Percentiles rank a stretch among this genome's conserved stretches.
Conservation (phyloP, 2,797 vertebrate species). For the Scomberomorus guttatus region DNA sequence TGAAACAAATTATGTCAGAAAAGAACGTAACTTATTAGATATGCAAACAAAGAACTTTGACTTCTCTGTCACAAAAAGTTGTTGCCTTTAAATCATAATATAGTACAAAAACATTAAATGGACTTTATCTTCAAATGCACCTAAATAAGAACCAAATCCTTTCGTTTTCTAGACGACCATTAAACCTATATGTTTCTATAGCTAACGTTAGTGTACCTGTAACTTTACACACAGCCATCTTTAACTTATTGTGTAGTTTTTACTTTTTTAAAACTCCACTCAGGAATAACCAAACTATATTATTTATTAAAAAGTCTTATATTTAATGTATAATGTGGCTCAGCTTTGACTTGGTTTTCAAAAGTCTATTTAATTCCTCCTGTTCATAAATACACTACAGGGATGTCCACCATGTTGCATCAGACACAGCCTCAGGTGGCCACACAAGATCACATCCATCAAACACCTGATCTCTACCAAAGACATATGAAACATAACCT, state of each 20-base stretch:
- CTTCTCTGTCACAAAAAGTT: background rate
- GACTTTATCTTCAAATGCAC: background rate
- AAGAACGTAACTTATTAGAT: background rate
- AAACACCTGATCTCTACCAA: constrained; percentile 75
- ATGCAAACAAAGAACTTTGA: background rate
- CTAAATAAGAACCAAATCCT: background rate
- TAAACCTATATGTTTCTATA: background rate
- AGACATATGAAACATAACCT: constrained; percentile 79
- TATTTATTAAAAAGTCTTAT: constrained; percentile 33
- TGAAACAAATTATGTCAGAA: too few species aligned
- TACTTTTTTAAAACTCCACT: constrained; percentile 20
- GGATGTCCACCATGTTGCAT: constrained; percentile 81
- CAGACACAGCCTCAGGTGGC: constrained; percentile 77
- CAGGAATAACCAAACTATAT: constrained; percentile 9
- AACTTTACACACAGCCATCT: background rate
- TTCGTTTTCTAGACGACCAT: background rate
- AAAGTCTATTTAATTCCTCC: constrained; percentile 65
- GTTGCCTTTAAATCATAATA: background rate
- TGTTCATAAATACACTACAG: constrained; percentile 68
- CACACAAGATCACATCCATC: constrained; percentile 76
- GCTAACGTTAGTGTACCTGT: too few species aligned
- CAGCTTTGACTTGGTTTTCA: constrained; percentile 60
- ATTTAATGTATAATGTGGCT: constrained; percentile 45
- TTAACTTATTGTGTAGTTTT: constrained; percentile 8
- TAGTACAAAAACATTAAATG: background rate